Evolutionary conservation across 1,140 invertebrate species (phyloP).

Genomic region (Chironomus tepperi): DNA sequence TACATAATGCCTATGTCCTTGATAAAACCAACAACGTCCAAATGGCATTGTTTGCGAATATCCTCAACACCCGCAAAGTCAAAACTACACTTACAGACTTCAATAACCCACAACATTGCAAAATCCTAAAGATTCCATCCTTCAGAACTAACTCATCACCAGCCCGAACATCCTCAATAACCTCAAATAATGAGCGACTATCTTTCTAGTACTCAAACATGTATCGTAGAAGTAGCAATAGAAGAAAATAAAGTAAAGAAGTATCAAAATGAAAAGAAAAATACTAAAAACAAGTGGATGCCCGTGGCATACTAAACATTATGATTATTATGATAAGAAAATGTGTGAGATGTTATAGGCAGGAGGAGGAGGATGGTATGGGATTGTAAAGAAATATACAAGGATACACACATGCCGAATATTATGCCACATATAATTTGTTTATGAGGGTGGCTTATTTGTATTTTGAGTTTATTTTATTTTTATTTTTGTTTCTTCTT

Average conservation of each 20-base stretch:
- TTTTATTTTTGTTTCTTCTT: too few relatives aligned
- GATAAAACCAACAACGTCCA: too few relatives aligned
- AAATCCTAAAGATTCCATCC: too few relatives aligned
- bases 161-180: too few relatives aligned
- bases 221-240: neutral
- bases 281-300: neutral
- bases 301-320: neutral
- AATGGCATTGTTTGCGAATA: too few relatives aligned
- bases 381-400: neutral
- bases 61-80: too few relatives aligned
- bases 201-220: too few relatives aligned
- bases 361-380: neutral
- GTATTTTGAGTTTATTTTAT: neutral
- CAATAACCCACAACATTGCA: too few relatives aligned
- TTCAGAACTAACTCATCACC: too few relatives aligned
- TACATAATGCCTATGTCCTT: too few relatives aligned
- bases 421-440: conserved; percentile 4
- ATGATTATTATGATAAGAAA: neutral
- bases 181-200: too few relatives aligned
- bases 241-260: neutral
- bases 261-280: neutral
- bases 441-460: conserved; percentile 6
- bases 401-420: neutral
- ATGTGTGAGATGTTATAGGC: neutral
- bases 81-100: too few relatives aligned